Evolutionary conservation across 1,140 invertebrate species (phyloP).

Genomic region (Agrilus planipennis): DNA sequence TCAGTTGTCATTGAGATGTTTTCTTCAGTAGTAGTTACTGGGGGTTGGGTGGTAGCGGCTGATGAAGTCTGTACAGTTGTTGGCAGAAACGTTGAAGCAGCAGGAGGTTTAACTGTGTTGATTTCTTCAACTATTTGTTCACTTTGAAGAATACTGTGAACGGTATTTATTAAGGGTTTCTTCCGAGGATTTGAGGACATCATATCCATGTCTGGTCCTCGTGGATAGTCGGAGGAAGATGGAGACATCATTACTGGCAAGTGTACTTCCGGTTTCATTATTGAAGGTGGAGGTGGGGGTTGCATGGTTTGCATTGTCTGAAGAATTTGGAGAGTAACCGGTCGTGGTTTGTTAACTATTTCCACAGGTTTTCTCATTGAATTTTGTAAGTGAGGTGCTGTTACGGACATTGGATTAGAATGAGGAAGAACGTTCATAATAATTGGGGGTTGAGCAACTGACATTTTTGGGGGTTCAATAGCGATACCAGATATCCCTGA

Average conservation of each 20-base stretch:
- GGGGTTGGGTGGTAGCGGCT: conserved; percentile 34
- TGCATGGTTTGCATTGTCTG: conserved; percentile 29
- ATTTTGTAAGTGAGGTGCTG: conserved; percentile 16
- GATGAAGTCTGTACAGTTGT: conserved; percentile 27
- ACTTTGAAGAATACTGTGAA: conserved; percentile 29
- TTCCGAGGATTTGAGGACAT: too few species aligned
- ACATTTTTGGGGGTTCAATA: conserved; percentile 7
- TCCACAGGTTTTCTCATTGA: background rate
- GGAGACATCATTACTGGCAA: background rate
- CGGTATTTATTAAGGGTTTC: conserved; percentile 11
- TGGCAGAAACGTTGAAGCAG: conserved; percentile 10
- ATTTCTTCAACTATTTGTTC: conserved; percentile 17
- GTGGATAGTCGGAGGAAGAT: too few species aligned
- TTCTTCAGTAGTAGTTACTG: conserved; percentile 31
- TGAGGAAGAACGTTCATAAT: conserved; percentile 2
- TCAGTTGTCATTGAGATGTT: conserved; percentile 37
- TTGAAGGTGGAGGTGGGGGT: conserved; percentile 28
- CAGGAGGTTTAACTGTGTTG: conserved; percentile 10
- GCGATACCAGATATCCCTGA: conserved; percentile 7
- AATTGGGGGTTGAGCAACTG: conserved; percentile 1
- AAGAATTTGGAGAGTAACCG: conserved; percentile 27
- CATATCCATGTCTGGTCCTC: too few species aligned
- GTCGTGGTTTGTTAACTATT: conserved; percentile 26
- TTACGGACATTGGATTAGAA: conserved; percentile 6
- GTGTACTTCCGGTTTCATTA: too few species aligned